Evolutionary conservation across 2,113 vertebrate species (phyloP).

Genomic region (Microtus pennsylvanicus): DNA sequence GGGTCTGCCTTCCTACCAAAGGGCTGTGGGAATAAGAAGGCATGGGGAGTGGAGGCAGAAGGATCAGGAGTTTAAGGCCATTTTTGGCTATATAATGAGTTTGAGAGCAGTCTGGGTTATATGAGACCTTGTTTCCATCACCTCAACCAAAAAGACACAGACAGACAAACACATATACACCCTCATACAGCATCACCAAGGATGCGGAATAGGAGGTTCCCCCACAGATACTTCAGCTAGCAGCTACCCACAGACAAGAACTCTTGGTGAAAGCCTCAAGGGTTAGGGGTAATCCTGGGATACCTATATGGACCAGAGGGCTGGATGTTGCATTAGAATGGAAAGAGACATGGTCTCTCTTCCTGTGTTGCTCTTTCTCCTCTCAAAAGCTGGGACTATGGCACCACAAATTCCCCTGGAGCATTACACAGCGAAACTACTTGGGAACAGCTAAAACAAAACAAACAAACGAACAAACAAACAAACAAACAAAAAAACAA

Average conservation of each 20-base stretch:
- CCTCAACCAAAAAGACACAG: no score
- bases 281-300: not conserved
- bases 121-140: not conserved
- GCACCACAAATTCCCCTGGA: not conserved
- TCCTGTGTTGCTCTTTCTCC: not conserved
- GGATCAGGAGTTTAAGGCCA: not conserved
- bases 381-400: not conserved
- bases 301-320: not conserved
- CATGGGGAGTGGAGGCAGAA: not conserved
- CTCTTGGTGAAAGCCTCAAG: not conserved
- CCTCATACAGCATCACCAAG: not conserved
- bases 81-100: not conserved
- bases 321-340: no score
- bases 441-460: not conserved
- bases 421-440: not conserved
- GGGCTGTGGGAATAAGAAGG: not conserved
- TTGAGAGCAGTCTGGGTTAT: not conserved
- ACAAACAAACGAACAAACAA: not conserved
- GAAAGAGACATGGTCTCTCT: not conserved
- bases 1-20: not conserved
- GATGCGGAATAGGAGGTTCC: not conserved
- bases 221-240: not conserved
- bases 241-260: not conserved
- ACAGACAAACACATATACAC: not conserved
- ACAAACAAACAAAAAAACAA: no score